Evolutionary conservation across 2,888 invertebrate species (phyloP).

Genomic region (Aspidiotus destructor): DNA sequence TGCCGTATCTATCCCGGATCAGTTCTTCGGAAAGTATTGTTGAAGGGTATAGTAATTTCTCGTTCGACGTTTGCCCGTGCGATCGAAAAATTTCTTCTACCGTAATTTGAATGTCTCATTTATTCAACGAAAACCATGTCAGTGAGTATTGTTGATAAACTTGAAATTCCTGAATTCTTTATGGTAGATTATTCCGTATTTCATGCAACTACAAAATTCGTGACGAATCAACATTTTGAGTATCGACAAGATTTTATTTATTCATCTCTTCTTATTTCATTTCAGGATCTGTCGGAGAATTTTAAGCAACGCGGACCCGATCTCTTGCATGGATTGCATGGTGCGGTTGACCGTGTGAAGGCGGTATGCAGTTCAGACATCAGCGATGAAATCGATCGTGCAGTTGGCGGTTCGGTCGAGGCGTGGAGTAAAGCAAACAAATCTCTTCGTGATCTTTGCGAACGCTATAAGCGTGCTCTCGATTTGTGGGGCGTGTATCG

Average conservation of each 20-base stretch:
- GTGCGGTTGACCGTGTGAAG: slow-evolving; percentile 59
- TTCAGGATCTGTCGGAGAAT: slow-evolving; percentile 65
- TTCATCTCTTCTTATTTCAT: slow-evolving; percentile 27
- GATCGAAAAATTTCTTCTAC: too few species aligned
- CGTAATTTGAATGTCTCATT: too few species aligned
- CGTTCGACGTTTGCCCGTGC: too few species aligned
- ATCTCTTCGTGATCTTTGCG: slow-evolving; percentile 59
- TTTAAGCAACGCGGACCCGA: slow-evolving; percentile 59
- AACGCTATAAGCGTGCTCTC: slow-evolving; percentile 69
- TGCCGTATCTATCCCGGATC: too few species aligned
- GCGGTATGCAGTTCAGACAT: slow-evolving; percentile 48
- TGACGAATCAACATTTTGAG: too few species aligned
- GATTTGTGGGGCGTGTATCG: slow-evolving; percentile 71
- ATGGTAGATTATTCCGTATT: too few species aligned
- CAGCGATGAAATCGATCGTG: slow-evolving; percentile 60
- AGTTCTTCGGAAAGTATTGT: too few species aligned
- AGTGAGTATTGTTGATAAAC: too few species aligned
- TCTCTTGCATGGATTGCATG: slow-evolving; percentile 59
- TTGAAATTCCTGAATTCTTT: too few species aligned
- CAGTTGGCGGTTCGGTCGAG: slow-evolving; percentile 66
- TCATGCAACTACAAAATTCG: too few species aligned
- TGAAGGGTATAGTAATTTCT: too few species aligned
- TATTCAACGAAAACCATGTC: too few species aligned
- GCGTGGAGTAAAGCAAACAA: slow-evolving; percentile 64
- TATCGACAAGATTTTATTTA: neutral